Evolutionary conservation across 2,888 invertebrate species (phyloP).

Genomic region (Campoplex capitator): DNA sequence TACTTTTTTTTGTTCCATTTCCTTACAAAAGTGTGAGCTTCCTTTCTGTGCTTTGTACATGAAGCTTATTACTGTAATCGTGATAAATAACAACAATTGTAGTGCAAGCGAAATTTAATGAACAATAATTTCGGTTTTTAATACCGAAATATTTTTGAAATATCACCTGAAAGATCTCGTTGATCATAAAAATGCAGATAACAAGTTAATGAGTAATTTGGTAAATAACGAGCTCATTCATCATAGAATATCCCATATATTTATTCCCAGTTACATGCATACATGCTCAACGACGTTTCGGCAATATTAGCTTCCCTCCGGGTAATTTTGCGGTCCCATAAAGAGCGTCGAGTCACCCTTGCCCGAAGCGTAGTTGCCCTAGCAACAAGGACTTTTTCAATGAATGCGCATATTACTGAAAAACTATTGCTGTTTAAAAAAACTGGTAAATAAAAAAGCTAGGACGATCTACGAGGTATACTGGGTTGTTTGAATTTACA

Average conservation of each 20-base stretch:
- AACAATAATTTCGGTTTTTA: neutral
- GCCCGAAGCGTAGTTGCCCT: slow-evolving; percentile 32
- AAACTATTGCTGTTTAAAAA: slow-evolving; percentile 35
- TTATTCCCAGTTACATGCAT: slow-evolving; percentile 4
- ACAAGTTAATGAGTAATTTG: neutral
- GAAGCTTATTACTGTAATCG: neutral
- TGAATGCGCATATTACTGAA: slow-evolving; percentile 10
- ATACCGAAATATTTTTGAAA: neutral
- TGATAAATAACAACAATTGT: neutral
- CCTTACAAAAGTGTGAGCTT: neutral
- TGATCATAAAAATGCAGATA: neutral
- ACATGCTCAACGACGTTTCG: slow-evolving; percentile 48
- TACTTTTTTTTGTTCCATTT: neutral
- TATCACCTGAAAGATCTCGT: neutral
- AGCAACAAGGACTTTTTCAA: slow-evolving; percentile 43
- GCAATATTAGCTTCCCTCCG: slow-evolving; percentile 61
- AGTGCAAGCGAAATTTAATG: neutral
- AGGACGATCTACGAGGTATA: slow-evolving; percentile 4
- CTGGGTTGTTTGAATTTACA: neutral
- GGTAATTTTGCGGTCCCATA: slow-evolving; percentile 50
- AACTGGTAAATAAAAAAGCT: slow-evolving; percentile 17
- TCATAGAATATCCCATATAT: slow-evolving; percentile 14
- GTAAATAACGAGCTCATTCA: neutral
- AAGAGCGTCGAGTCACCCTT: slow-evolving; percentile 47
- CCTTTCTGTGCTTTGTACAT: neutral